phyloP scores from a whole-genome alignment of 2,797 vertebrate genomes.

The Austrolebias charrua region DNA sequence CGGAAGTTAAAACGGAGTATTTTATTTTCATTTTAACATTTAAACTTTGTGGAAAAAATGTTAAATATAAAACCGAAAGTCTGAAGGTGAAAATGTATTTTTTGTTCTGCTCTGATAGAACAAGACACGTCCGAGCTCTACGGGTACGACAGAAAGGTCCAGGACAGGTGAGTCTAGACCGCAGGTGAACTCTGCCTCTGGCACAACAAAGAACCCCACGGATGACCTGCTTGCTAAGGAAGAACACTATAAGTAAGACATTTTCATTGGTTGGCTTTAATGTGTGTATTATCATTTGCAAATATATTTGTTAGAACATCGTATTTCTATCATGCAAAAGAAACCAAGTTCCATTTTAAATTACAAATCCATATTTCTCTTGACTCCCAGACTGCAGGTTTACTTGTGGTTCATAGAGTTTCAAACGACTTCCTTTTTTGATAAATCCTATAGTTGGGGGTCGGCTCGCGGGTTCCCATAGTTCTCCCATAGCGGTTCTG shows the following conservation, averaged over 20 bases:
- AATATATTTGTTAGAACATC: too few species aligned
- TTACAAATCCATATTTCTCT: too few species aligned
- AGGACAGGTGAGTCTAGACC: constrained; percentile 36
- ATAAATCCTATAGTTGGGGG: too few species aligned
- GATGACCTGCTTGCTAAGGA: constrained; percentile 80
- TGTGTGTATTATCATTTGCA: too few species aligned
- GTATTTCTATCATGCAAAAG: too few species aligned
- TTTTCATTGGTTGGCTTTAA: not conserved
- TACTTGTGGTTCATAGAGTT: too few species aligned
- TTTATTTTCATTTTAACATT: not conserved
- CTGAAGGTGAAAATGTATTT: not conserved
- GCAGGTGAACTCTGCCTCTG: constrained; percentile 50
- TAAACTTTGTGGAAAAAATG: not conserved
- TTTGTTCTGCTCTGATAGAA: constrained; percentile 31
- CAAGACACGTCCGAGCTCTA: constrained; percentile 49
- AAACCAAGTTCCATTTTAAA: too few species aligned
- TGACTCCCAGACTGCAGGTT: too few species aligned
- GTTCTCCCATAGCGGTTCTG: too few species aligned
- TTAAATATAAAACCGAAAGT: not conserved
- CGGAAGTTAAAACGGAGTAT: not conserved
- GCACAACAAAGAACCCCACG: constrained; percentile 40
- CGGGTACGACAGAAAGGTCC: constrained; percentile 38
- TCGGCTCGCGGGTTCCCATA: too few species aligned
- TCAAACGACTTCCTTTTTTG: too few species aligned
- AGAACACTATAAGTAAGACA: constrained; percentile 84